A percentile compares a stretch with the other conserved stretches of the same genome.
These are phyloP conservation scores for Rhinoraja longicauda DNA, from an alignment of 2,797 vertebrate genomes.

Conservation along the genomic window DNA sequence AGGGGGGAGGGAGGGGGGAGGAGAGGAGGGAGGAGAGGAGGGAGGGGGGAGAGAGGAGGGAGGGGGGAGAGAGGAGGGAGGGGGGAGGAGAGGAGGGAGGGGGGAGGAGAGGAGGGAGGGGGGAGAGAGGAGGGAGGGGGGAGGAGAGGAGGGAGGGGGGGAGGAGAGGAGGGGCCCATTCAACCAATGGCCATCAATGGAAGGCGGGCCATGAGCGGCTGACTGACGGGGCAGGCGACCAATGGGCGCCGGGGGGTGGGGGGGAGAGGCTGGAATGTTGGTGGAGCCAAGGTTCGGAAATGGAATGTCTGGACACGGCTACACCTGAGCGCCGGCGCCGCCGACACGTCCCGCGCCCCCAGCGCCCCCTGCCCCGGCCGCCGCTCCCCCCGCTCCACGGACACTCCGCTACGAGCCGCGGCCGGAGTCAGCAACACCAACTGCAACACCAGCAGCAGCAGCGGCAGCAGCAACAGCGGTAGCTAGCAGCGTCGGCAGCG, in stretches of 20 bases:
- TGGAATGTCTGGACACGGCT: slow-evolving; percentile 35
- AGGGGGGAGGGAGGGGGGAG: too few species aligned
- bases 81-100: too few species aligned
- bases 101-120: too few species aligned
- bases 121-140: too few species aligned
- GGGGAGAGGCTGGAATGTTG: not conserved
- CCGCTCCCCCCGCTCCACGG: not conserved
- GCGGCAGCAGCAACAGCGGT: not conserved
- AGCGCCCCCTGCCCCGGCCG: not conserved
- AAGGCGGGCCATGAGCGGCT: not conserved
- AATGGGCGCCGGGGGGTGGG: not conserved
- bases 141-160: too few species aligned
- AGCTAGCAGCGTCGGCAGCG: not conserved
- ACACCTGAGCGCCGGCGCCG: slow-evolving; percentile 14
- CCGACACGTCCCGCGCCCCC: not conserved
- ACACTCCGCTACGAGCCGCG: not conserved
- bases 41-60: too few species aligned
- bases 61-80: too few species aligned
- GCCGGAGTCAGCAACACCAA: not conserved
- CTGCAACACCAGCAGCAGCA: too few species aligned
- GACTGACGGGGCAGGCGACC: not conserved
- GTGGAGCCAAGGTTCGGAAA: slow-evolving; percentile 35
- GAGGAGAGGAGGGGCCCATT: not conserved
- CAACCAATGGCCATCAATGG: not conserved
- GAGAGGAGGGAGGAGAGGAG: too few species aligned